Evolutionary conservation across 2,113 vertebrate species (phyloP).

Genomic region (Thinocorus orbignyianus): DNA sequence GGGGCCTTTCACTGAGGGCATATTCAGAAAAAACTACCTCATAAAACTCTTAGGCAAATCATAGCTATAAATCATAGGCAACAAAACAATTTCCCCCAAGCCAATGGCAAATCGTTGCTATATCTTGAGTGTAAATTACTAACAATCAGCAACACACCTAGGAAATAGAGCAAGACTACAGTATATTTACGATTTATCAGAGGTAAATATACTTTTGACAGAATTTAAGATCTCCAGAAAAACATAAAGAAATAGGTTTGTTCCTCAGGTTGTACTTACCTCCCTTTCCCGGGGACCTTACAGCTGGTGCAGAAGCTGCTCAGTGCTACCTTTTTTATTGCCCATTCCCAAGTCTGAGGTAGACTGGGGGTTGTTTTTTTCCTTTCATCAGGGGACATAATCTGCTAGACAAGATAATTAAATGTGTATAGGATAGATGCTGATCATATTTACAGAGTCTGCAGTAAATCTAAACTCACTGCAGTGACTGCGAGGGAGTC

Average conservation of each 20-base stretch:
- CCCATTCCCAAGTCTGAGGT: conserved; percentile 13
- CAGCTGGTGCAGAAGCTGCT: conserved; percentile 18
- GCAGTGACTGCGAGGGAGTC: neutral
- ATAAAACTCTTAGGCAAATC: conserved; percentile 74
- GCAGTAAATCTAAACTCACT: conserved; percentile 47
- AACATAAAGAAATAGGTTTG: conserved; percentile 64
- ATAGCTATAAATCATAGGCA: conserved; percentile 69
- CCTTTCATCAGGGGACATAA: neutral
- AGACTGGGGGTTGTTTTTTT: neutral
- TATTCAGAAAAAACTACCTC: conserved; percentile 69
- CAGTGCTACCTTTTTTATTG: conserved; percentile 44
- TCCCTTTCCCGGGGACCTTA: conserved; percentile 25
- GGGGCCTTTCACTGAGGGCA: conserved; percentile 60
- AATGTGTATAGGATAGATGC: neutral
- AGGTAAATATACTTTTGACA: conserved; percentile 62
- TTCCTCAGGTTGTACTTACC: conserved; percentile 49
- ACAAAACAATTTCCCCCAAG: conserved; percentile 70
- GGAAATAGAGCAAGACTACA: conserved; percentile 65
- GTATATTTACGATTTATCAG: conserved; percentile 71
- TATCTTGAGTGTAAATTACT: conserved; percentile 72
- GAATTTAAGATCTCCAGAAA: conserved; percentile 66
- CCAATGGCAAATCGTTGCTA: conserved; percentile 71
- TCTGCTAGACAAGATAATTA: conserved; percentile 48
- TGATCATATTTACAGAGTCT: conserved; percentile 34
- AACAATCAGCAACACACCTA: conserved; percentile 71